Evolutionary conservation across 2,113 vertebrate genomes (phyloP).

Genomic region (Mellivora capensis): DNA sequence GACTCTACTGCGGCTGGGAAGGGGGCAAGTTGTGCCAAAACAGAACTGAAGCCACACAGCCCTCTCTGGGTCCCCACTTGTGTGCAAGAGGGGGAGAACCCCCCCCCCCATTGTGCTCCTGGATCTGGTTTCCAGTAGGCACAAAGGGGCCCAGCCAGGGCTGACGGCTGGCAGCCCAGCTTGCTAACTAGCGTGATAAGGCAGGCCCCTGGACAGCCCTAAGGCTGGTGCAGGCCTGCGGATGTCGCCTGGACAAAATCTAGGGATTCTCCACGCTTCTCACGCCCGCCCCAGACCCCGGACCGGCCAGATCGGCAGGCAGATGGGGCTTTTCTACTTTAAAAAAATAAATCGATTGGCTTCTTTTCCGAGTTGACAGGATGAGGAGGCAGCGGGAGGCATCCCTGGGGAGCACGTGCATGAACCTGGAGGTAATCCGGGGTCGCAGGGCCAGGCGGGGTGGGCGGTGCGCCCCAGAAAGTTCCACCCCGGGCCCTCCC

Average conservation of each 20-base stretch:
- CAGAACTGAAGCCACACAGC: background rate
- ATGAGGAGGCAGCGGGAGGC: background rate
- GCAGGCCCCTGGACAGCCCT: background rate
- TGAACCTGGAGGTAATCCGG: background rate
- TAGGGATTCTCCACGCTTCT: background rate
- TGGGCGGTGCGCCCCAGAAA: background rate
- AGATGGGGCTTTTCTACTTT: background rate
- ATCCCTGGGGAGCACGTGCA: background rate
- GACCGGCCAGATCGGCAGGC: background rate
- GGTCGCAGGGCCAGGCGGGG: background rate
- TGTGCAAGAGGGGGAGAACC: background rate
- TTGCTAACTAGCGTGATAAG: background rate
- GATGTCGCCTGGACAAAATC: background rate
- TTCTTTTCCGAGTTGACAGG: constrained; percentile 3
- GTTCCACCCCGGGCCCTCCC: background rate
- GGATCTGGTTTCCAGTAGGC: background rate
- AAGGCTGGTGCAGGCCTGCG: background rate
- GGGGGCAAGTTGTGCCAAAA: background rate
- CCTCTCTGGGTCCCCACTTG: background rate
- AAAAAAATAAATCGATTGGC: background rate
- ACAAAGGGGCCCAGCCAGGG: background rate
- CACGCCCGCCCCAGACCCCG: background rate
- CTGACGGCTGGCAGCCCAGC: background rate
- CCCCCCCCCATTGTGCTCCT: too few relatives aligned
- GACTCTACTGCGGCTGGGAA: background rate